Evolutionary conservation across 1,140 invertebrate species (phyloP), one percentile per base, ranked within the genome.

Genomic region (Drosophila navojoa): DNA sequence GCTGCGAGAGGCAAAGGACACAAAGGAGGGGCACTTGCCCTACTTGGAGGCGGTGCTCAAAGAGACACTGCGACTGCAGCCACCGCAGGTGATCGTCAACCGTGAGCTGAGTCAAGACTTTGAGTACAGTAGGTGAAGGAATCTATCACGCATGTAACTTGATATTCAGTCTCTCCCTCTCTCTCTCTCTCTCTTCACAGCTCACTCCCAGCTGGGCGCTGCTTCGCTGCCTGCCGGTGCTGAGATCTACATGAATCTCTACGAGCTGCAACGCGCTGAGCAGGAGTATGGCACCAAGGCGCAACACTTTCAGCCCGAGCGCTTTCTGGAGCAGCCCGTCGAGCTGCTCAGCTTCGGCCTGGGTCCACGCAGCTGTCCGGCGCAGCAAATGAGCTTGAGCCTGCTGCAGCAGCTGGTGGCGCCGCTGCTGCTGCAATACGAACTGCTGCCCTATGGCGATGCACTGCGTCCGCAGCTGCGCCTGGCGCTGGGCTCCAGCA

Each of bases 161-260:
- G 3, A 32, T 3, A 4, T 27, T 6, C 5, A 13, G 10, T 27
- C 44, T 16, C 0, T 25, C 22, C 32, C 9, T 19, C 5, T 15
- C 40, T 16, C 0, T 32, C 45, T 16, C 0, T 32, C 22, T 42
- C 7, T 16, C 1, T n/a, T 29, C 16, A 5, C 42, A 86, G 82
- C 76, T 2, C 79, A 87, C 22, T 77, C 76, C 1, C 5, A 52
- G 2, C 54, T 79, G 11, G 82, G 84, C 1, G 68, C 64, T 62
- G 84, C 61, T 7, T 27, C 25, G 0, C 45, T 89, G 4, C 82
- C 84, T 4, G 11, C 53, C n/a, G 79, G 79, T 5, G 49, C 82
- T 0, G 82, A 87, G 44, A 35, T 87, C 11, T 87, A 87, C 27
- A 49, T 87, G 0, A 79, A 89, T 70, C 71, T 87, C 3, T 79